Base-by-base conservation (phyloP, 2,113 vertebrate genomes). In the Oreochromis tanganicae region DNA sequence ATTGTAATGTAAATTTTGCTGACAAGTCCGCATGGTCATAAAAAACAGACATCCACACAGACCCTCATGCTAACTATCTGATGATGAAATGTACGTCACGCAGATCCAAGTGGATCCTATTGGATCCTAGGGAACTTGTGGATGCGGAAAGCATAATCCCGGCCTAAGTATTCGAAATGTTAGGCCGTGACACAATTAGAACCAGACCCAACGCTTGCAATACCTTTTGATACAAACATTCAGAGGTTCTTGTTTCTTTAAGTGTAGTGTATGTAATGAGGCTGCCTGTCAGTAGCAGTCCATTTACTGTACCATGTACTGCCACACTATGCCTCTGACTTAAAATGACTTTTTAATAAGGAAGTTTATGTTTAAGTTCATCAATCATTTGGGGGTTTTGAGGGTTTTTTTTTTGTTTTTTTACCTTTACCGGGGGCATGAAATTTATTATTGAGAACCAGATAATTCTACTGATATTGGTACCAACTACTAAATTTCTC, bases 151-250 rank as follows among this genome's bases (percentile, higher is more conserved):
- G 61, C 4, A 66, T 8, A 38, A 66, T 66, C 19, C 3, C 10
- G 0, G 34, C 7, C 12, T 41, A 41, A 41, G 6, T 21, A 21
- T 41, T 68, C n/a, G 0, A 41, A 41, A 71, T 71, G 63, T 71
- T 21, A 63, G 59, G 16, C 16, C 3, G 5, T 34, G 16, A 4
- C 59, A 63, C 29, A 63, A 63, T 63, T 34, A 63, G 29, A 63
- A 68, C 24, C 24, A 9, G 27, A 59, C 12, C 63, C 36, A 21
- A 41, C 0, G 2, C 36, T 41, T 43, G 7, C 63, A 38, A 3
- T 41, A 21, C 19, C 63, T 68, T 68, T 0, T 24, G 12, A 24
- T 9, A 24, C 66, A 41, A 41, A 71, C 12, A 71, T 71, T 71
- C 12, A 43, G 12, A 71, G n/a, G 66, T 71, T 43, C 66, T 71